Percentiles rank a stretch among this genome's conserved stretches.
Evolutionary conservation across 2,113 vertebrate species (phyloP).

Genomic region (Asarcornis scutulata): DNA sequence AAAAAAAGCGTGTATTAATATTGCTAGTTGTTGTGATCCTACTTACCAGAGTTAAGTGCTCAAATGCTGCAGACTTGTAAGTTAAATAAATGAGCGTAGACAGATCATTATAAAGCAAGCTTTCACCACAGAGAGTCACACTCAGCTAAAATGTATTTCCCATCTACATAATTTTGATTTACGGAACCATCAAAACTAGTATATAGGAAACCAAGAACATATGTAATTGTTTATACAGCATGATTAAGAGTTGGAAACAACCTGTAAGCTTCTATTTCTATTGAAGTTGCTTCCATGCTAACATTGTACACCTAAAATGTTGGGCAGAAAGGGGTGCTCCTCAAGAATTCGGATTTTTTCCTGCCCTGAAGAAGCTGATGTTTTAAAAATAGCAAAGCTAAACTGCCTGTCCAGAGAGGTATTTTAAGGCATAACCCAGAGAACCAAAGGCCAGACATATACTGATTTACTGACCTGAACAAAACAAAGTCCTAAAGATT

Average conservation of each 20-base stretch:
- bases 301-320: neutral
- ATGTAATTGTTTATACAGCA: neutral
- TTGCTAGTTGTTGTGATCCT: neutral
- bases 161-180: neutral
- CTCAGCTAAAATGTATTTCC: neutral
- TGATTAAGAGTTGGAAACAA: neutral
- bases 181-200: neutral
- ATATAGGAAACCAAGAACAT: neutral
- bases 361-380: neutral
- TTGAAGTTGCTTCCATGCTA: neutral
- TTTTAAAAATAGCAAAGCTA: neutral
- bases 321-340: neutral
- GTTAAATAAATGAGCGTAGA: neutral
- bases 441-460: neutral
- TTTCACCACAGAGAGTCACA: neutral
- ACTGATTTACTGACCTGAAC: neutral
- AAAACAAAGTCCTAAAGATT: neutral
- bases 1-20: neutral
- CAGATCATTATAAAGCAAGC: neutral
- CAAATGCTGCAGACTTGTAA: neutral
- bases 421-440: neutral
- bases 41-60: neutral
- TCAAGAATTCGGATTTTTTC: neutral
- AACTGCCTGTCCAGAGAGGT: neutral
- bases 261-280: neutral